Evolutionary conservation across 2,797 vertebrate species (phyloP), one percentile per base, ranked within the genome.

Genomic region (Anabas testudineus): DNA sequence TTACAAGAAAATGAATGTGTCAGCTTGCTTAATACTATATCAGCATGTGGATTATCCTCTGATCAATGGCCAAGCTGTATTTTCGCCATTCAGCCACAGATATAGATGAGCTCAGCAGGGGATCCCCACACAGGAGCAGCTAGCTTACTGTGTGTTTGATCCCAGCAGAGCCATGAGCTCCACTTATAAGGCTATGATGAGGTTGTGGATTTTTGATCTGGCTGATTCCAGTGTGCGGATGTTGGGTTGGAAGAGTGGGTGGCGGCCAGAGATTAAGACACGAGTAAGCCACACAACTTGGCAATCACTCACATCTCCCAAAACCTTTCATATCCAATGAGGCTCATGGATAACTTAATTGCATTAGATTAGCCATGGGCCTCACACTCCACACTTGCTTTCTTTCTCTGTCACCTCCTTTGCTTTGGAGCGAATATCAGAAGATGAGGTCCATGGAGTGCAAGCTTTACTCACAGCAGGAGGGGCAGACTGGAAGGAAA

Each of bases 201-300:
- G 67, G 69, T 81, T 71, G 74, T 55, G 60, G 74, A 74, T 69
- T 80, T 90, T 85, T 90, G 87, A 91, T 91, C 74, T 70, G 64
- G n/a, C 46, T 72, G 81, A 75, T 81, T 82, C 45, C 47, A 32
- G 6, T 19, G 52, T 42, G 60, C 51, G 69, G 30, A 53, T 47
- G 77, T 9, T 0, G 18, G 45, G 71, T 48, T 7, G 45, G 36
- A 46, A 16, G 41, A 41, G 51, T 42, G 49, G 51, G 28, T 13
- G 10, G 53, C n/a, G n/a, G n/a, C 52, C 34, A 10, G 42, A 43
- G 84, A 91, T 91, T 87, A 86, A 71, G 88, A 87, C 80, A 78
- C 80, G 77, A 92, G 78, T 90, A 80, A 74, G 68, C 68, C 58
- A 28, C 55, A 59, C 32, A 76, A 81, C 63, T 67, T n/a, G 63